These are phyloP conservation scores for Tholera decimalis DNA, from an alignment of 2,888 invertebrate species.

Conservation along the genomic window DNA sequence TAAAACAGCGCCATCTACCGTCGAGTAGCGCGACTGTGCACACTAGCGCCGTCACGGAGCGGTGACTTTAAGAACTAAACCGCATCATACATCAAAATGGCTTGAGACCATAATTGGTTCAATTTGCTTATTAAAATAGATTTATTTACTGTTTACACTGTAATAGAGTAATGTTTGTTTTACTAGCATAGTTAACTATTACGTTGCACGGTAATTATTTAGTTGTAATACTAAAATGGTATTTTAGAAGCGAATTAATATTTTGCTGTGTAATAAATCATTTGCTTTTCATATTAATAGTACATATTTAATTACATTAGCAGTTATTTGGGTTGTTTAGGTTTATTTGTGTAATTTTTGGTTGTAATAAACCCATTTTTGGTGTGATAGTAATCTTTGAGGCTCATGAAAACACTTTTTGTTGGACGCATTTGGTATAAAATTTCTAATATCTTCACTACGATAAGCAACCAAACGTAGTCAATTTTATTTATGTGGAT, in stretches of 20 bases:
- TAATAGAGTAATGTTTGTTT: conserved; percentile 69
- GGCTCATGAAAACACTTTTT: background rate
- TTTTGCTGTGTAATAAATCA: conserved; percentile 54
- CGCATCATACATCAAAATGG: conserved; percentile 76
- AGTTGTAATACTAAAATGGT: conserved; percentile 45
- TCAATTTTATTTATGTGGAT: background rate
- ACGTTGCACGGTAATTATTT: conserved; percentile 56
- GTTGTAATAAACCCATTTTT: conserved; percentile 39
- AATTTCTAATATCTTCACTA: background rate
- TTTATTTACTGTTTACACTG: conserved; percentile 83
- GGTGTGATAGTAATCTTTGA: conserved; percentile 23
- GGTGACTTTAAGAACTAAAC: conserved; percentile 71
- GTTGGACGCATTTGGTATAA: background rate
- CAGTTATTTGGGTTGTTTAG: conserved; percentile 20
- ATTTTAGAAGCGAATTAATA: conserved; percentile 49
- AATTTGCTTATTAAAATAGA: conserved; percentile 87
- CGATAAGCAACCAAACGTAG: background rate
- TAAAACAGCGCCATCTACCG: conserved; percentile 81
- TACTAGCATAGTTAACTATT: conserved; percentile 63
- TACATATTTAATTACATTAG: conserved; percentile 49
- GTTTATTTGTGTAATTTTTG: conserved; percentile 44
- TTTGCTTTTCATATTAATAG: conserved; percentile 43
- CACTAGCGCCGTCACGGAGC: conserved; percentile 76
- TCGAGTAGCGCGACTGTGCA: conserved; percentile 76
- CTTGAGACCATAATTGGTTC: conserved; percentile 78